Conservation (phyloP, 2,888 invertebrate species). For the Eugnorisma glareosa region DNA sequence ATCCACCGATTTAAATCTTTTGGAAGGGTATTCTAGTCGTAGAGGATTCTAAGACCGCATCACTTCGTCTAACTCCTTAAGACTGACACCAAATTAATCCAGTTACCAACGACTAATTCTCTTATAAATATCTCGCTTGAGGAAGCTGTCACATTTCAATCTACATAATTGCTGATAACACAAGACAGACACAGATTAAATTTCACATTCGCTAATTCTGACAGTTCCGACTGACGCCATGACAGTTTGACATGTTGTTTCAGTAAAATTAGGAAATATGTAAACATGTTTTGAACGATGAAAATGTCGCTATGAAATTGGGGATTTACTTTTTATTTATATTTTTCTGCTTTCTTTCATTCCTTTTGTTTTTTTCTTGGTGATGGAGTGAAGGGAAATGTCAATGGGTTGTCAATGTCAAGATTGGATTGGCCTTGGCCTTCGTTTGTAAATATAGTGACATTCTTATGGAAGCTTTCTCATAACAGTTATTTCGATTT, state of each 20-base stretch:
- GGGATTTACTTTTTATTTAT: conserved; percentile 14
- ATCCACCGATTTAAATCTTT: not conserved
- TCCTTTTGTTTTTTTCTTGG: conserved; percentile 14
- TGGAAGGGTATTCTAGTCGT: not conserved
- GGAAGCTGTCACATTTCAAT: conserved; percentile 26
- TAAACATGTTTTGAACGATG: conserved; percentile 54
- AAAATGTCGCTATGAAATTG: conserved; percentile 24
- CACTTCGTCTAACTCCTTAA: not conserved
- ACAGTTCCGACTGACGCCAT: conserved; percentile 28
- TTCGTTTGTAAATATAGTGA: not conserved
- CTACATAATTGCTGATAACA: conserved; percentile 44
- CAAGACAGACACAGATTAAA: conserved; percentile 42
- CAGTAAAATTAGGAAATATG: conserved; percentile 37
- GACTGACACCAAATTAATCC: not conserved
- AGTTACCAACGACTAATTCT: conserved; percentile 14
- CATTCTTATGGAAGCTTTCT: not conserved
- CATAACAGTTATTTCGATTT: not conserved
- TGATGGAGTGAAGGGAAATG: conserved; percentile 14
- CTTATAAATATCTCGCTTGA: conserved; percentile 6
- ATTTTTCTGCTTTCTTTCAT: conserved; percentile 3
- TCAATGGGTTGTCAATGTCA: conserved; percentile 51
- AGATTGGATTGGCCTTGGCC: conserved; percentile 22
- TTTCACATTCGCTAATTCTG: conserved; percentile 48
- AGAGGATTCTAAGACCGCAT: not conserved
- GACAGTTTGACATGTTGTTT: conserved; percentile 49